Conservation (phyloP, 2,113 vertebrate genomes). For the Cercopithecus mona region DNA sequence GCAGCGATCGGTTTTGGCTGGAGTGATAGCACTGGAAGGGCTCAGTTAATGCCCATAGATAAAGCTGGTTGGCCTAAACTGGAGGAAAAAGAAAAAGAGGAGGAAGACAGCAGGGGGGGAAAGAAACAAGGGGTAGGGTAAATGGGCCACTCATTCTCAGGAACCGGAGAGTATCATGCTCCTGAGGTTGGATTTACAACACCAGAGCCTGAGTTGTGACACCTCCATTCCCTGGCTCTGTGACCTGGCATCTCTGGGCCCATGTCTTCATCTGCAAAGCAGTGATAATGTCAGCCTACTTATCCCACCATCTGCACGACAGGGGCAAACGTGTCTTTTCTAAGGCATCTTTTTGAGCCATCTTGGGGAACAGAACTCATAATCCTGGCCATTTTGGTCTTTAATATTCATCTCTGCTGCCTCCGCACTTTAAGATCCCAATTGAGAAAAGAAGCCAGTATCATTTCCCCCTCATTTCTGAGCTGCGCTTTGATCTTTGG, state of each 20-base stretch:
- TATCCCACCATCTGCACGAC: not conserved
- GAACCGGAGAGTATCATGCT: not conserved
- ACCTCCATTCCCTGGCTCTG: rapidly evolving
- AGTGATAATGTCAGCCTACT: not conserved
- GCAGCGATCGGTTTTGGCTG: not conserved
- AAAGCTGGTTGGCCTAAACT: rapidly evolving
- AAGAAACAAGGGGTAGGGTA: rapidly evolving
- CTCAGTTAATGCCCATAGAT: not conserved
- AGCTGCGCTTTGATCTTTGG: not conserved
- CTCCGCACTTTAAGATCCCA: not conserved
- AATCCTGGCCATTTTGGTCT: not conserved
- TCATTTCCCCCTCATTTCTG: not conserved
- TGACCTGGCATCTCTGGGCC: not conserved
- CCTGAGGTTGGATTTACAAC: not conserved
- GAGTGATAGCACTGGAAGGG: not conserved
- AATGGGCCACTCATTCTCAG: rapidly evolving
- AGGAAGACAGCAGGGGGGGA: not conserved
- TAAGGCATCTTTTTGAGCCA: not conserved
- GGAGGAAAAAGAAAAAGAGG: not conserved
- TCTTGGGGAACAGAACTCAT: not conserved
- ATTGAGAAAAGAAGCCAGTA: not conserved
- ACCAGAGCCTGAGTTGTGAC: not conserved
- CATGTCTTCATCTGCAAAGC: not conserved
- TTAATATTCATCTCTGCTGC: not conserved
- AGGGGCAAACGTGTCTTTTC: not conserved